Percentiles rank a stretch among this genome's conserved stretches.
Evolutionary conservation across 2,888 invertebrate species (phyloP).

Genomic region (Mactromeris polynyma): DNA sequence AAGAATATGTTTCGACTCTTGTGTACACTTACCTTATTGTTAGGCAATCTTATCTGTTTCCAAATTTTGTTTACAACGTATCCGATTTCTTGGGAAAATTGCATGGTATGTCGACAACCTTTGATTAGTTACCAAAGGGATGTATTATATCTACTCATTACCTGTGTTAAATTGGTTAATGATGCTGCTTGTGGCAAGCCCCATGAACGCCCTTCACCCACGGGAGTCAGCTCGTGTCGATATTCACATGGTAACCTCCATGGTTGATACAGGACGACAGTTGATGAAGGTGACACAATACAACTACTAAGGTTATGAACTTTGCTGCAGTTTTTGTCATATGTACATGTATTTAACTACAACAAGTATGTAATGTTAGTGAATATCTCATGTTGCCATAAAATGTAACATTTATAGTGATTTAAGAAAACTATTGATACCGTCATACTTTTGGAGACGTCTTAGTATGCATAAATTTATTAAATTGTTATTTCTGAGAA

Average conservation of each 20-base stretch:
- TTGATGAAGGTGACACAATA: not conserved
- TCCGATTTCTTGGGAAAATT: constrained; percentile 36
- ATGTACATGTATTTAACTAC: too few relatives aligned
- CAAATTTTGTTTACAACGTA: constrained; percentile 23
- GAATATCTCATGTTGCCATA: too few relatives aligned
- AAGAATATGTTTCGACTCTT: not conserved
- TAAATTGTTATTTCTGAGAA: too few relatives aligned
- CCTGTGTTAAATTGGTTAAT: constrained; percentile 7
- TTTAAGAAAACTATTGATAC: too few relatives aligned
- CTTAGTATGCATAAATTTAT: too few relatives aligned
- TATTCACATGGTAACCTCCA: not conserved
- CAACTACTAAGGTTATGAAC: not conserved
- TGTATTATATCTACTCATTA: constrained; percentile 7
- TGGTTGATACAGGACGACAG: not conserved
- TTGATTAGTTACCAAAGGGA: constrained; percentile 9
- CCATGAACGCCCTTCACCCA: not conserved
- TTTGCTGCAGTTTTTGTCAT: too few relatives aligned
- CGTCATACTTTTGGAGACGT: too few relatives aligned
- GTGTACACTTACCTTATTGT: constrained; percentile 19
- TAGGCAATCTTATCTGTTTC: constrained; percentile 12
- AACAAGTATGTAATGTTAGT: too few relatives aligned
- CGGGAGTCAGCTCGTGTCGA: constrained; percentile 9
- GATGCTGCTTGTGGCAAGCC: not conserved
- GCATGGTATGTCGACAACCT: constrained; percentile 26
- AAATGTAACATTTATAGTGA: too few relatives aligned